phyloP scores from a whole-genome alignment of 2,113 vertebrate genomes.

The Egretta garzetta region DNA sequence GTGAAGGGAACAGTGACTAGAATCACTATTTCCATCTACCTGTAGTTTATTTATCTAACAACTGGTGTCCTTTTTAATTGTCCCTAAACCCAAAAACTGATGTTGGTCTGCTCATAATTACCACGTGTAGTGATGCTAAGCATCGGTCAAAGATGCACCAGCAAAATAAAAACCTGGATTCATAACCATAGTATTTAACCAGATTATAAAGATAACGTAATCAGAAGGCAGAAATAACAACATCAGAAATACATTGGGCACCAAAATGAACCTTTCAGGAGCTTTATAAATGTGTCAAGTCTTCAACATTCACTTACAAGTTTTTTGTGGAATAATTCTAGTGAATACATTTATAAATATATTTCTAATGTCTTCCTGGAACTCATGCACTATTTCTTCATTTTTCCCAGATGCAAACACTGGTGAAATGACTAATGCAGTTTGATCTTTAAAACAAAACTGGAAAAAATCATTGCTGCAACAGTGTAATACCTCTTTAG shows the following conservation, averaged over 20 bases:
- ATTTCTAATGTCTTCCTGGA: constrained; percentile 16
- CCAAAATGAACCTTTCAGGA: not conserved
- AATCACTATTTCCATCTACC: not conserved
- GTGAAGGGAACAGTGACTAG: not conserved
- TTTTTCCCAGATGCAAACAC: not conserved
- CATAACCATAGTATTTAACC: not conserved
- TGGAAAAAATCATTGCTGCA: not conserved
- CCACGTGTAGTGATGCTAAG: fast-evolving
- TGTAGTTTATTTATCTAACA: not conserved
- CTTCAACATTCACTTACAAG: not conserved
- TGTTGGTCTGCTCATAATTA: not conserved
- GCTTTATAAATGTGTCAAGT: not conserved
- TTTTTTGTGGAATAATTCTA: not conserved
- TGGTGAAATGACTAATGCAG: not conserved
- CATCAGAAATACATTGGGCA: not conserved
- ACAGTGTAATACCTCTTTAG: not conserved
- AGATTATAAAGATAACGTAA: not conserved
- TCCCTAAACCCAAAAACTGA: not conserved
- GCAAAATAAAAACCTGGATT: not conserved
- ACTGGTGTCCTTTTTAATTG: not conserved
- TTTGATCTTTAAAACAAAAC: not conserved
- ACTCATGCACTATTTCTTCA: not conserved
- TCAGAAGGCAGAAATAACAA: not conserved
- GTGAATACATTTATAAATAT: not conserved
- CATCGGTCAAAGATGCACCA: not conserved